Evolutionary conservation across 1,140 invertebrate species (phyloP).

Genomic region (Euschistus heros): DNA sequence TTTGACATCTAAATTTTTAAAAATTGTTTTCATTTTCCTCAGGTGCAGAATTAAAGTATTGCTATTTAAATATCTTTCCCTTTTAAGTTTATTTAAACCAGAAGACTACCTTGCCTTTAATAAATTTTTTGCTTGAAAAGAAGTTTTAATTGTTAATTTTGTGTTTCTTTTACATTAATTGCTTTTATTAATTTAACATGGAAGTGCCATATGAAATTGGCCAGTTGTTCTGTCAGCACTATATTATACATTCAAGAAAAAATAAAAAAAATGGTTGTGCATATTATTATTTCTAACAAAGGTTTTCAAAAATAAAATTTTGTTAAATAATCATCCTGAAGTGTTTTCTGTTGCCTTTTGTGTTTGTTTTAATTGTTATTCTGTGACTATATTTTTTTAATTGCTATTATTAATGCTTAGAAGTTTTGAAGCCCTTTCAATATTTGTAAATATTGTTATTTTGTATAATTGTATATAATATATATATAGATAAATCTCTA

Average conservation of each 20-base stretch:
- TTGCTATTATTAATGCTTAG: background rate
- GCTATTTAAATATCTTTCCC: no score
- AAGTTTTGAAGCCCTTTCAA: background rate
- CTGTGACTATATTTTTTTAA: background rate
- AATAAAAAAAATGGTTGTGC: background rate
- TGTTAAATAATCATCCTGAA: background rate
- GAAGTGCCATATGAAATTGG: no score
- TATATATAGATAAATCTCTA: slow-evolving; percentile 5
- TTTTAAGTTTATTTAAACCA: no score
- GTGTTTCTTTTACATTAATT: no score
- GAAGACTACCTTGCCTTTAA: no score
- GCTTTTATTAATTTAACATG: no score
- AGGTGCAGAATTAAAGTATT: no score
- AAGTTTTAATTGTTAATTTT: no score
- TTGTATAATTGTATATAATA: slow-evolving; percentile 19
- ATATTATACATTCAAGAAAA: background rate
- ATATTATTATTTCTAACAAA: background rate
- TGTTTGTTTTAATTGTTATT: background rate
- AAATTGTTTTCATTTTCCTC: no score
- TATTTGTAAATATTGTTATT: slow-evolving; percentile 17
- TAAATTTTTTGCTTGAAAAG: no score
- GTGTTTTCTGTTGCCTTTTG: background rate
- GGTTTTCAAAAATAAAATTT: background rate
- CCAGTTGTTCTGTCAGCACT: background rate
- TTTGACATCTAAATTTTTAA: no score